Base-by-base conservation (phyloP, 2,113 vertebrate genomes). In the Amia ocellicauda region DNA sequence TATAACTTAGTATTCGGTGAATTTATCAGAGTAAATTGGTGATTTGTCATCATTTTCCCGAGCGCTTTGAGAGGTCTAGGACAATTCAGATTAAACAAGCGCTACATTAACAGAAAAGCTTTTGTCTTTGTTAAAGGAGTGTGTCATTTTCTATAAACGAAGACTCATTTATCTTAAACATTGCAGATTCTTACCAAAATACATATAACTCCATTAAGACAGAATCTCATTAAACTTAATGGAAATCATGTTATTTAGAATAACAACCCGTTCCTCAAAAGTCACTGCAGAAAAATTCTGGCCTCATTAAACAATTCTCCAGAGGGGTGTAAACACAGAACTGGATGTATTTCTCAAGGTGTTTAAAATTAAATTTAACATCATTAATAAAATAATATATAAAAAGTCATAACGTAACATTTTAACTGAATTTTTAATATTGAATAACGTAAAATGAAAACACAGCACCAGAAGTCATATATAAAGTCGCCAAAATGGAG, bases 1-100 rank as follows among this genome's bases (percentile, higher is more conserved):
- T 87, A 81, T 81, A 85, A 85, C 83, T 73, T 80, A 79, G 74
- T 81, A 78, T 85, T 82, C 77, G 75, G 74, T 73, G 78, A 75
- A 86, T 85, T 82, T 80, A 75, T 80, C 77, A 83, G 78, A 71
- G 62, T 80, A 78, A 66, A 72, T 67, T 67, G 58, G 70, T 75
- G 75, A 76, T 77, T 83, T 67, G 66, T 79, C 69, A 79, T 74
- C 77, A 42, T 41, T 67, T 63, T 66, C 28, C 19, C 23, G 14
- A 49, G 66, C 50, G 50, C n/a, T 50, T 31, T n/a, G 42, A 56
- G 27, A 56, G 51, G 56, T 26, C 47, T 4, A 29, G 45, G 31
- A 43, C 49, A 17, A 51, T 51, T 66, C 28, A 41, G 13, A 59
- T n/a, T 58, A 50, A 71, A 16, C 28, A 61, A 67, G 17, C 17